Evolutionary conservation across 1,140 invertebrate species (phyloP).

Genomic region (Nephila pilipes): DNA sequence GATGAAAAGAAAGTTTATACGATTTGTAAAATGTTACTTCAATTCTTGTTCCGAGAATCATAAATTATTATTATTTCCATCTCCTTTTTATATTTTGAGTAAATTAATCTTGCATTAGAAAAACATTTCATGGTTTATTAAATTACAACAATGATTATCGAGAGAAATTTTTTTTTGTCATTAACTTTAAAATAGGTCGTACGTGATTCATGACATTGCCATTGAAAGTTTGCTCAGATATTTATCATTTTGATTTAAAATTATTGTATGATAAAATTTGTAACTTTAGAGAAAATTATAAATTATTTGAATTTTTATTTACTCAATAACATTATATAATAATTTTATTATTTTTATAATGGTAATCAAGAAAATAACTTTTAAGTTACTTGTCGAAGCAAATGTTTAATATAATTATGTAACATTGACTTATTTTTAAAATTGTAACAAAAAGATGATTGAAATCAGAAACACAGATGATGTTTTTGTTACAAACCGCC

Average conservation of each 20-base stretch:
- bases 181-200: not conserved
- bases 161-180: not conserved
- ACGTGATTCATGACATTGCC: not conserved
- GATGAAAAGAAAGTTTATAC: too few relatives aligned
- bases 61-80: too few relatives aligned
- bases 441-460: too few relatives aligned
- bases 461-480: too few relatives aligned
- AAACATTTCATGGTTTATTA: not conserved
- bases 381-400: not conserved
- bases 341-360: not conserved
- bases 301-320: not conserved
- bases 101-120: not conserved
- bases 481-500: too few relatives aligned
- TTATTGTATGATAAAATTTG: not conserved
- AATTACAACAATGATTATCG: not conserved
- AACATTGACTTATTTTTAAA: too few relatives aligned
- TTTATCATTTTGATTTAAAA: not conserved
- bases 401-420: too few relatives aligned
- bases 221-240: not conserved
- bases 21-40: too few relatives aligned
- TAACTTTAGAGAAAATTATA: not conserved
- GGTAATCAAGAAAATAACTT: not conserved
- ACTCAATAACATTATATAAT: not conserved
- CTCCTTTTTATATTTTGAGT: not conserved
- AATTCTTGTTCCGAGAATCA: too few relatives aligned